Conservation (phyloP, 92 coral and sea anemone species). For the Scolanthus callimorphus region DNA sequence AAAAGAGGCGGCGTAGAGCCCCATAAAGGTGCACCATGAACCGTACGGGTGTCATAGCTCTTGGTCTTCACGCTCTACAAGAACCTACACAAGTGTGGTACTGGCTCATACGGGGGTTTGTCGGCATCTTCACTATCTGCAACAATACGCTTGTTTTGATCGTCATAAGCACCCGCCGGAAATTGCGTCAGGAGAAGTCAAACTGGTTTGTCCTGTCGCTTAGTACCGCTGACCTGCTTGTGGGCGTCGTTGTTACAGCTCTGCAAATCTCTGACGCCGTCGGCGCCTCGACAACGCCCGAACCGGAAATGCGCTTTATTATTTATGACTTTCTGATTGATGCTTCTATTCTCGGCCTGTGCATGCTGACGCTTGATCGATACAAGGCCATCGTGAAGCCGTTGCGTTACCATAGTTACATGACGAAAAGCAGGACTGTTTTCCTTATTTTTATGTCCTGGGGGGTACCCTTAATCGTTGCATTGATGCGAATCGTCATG, state of each 20-base stretch:
- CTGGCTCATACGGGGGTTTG: conserved; percentile 17
- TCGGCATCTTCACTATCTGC: conserved; percentile 12
- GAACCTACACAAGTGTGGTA: conserved; percentile 36
- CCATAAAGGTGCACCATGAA: too few relatives aligned
- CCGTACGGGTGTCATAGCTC: too few relatives aligned
- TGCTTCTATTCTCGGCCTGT: conserved; percentile 16
- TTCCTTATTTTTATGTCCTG: conserved; percentile 4
- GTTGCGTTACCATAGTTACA: conserved; percentile 10
- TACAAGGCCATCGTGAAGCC: conserved; percentile 25
- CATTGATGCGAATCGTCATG: conserved; percentile 7
- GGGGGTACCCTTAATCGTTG: conserved; percentile 11
- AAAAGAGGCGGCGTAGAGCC: too few relatives aligned
- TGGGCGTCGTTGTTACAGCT: conserved; percentile 8
- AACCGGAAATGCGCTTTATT: conserved; percentile 10
- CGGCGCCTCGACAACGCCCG: conserved; percentile 2
- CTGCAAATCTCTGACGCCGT: conserved; percentile 13
- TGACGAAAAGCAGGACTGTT: conserved; percentile 9
- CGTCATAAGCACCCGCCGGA: conserved; percentile 22
- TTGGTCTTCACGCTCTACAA: conserved; percentile 20
- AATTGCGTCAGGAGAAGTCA: conserved; percentile 9
- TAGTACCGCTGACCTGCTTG: conserved; percentile 21
- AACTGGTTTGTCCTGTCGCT: conserved; percentile 30
- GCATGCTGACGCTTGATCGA: conserved; percentile 17
- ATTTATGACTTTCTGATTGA: conserved; percentile 19
- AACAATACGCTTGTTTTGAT: conserved; percentile 14